Evolutionary conservation across 1,140 invertebrate species (phyloP).

Genomic region (Kradibia gibbosae): DNA sequence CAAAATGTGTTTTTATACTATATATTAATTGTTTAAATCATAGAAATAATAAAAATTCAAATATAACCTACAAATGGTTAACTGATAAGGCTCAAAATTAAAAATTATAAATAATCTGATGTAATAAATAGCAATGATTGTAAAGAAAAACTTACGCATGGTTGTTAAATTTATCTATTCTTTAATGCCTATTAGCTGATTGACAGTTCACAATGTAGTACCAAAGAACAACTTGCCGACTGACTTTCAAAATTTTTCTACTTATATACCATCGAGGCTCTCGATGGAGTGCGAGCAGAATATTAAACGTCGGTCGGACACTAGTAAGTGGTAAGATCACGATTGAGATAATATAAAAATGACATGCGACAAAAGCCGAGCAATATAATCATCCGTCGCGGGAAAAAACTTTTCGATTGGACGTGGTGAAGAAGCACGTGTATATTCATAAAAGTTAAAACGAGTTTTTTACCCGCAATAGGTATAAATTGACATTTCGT

Average conservation of each 20-base stretch:
- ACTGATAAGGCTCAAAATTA: background rate
- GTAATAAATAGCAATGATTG: background rate
- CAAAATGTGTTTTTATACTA: background rate
- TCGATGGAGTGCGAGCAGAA: background rate
- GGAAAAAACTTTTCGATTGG: background rate
- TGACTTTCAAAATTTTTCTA: slow-evolving; percentile 13
- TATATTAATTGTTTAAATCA: background rate
- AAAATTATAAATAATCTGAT: background rate
- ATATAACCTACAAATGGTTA: slow-evolving; percentile 6
- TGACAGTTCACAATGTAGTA: background rate
- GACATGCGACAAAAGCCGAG: background rate
- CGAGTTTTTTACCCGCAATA: background rate
- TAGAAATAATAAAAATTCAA: background rate
- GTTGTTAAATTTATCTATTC: slow-evolving; percentile 9
- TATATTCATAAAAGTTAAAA: background rate
- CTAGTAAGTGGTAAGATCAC: slow-evolving; percentile 13
- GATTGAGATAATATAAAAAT: slow-evolving; percentile 1
- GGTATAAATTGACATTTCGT: background rate
- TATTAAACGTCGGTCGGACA: slow-evolving; percentile 8
- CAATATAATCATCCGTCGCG: slow-evolving; percentile 19
- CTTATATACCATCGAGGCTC: slow-evolving; percentile 10
- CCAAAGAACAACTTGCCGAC: background rate
- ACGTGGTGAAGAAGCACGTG: background rate
- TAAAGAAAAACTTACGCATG: slow-evolving; percentile 27
- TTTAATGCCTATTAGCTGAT: background rate